Evolutionary conservation across 2,113 vertebrate genomes (phyloP), one percentile per base, ranked within the genome.

Genomic region (Elgaria multicarinata): DNA sequence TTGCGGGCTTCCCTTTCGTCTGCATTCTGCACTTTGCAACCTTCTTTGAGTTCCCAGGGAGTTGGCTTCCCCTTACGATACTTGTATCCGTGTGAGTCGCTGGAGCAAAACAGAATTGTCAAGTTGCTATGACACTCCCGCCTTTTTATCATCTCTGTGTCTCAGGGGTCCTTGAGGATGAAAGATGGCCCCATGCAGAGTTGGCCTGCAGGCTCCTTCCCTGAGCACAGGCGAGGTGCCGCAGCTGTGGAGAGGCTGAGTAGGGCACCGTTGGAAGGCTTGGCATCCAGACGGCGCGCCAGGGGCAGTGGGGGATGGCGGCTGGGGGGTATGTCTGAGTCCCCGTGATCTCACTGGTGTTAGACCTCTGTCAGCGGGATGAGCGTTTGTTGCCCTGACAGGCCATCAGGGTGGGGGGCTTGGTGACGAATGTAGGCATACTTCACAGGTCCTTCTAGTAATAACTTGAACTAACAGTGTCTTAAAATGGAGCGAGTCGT

Each of bases 401-500:
- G 87, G 89, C 64, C 80, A 67, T 85, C 46, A 83, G 88, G 91
- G 31, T 28, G 71, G 20, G 42, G 67, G 31, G 87, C 92, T 92
- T 90, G 44, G 90, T 90, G 55, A 44, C 50, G 90, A 92, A 71
- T n/a, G 1, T 12, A 9, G 7, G 3, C 83, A 62, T 46, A 87
- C 58, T 91, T 94, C 2, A 18, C 85, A 87, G 18, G 91, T 87
- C 78, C 50, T 44, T 22, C 33, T 91, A 88, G 91, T 94, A 83
- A 89, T n/a, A 93, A 28, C 44, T 94, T 95, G 72, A 95, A 71
- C 87, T 93, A 95, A 91, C 93, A 93, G 12, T 50, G n/a, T 91
- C 92, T 69, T 81, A 90, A 89, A 91, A 91, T 80, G 84, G 36
- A 89, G 90, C 91, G 83, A 71, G 58, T 85, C 62, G 72, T 22